phyloP scores from a whole-genome alignment of 2,888 invertebrate species.

The Coleophora flavipennella region DNA sequence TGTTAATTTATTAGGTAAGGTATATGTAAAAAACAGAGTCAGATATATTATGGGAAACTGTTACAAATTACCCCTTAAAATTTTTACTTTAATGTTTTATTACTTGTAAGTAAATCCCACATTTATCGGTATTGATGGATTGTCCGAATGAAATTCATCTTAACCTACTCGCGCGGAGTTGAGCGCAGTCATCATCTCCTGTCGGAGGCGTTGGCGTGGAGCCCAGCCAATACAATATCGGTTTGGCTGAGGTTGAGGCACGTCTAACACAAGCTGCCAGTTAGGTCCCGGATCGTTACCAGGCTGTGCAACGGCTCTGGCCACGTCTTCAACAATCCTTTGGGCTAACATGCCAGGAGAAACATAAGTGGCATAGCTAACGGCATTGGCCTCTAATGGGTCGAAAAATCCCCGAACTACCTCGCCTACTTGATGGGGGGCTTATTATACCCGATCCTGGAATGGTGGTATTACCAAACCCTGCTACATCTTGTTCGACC shows the following conservation, averaged over 20 bases:
- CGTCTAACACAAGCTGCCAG: neutral
- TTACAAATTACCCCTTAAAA: too few relatives aligned
- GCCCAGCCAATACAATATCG: neutral
- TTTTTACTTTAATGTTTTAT: too few relatives aligned
- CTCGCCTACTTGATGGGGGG: neutral
- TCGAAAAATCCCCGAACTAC: neutral
- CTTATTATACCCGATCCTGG: neutral
- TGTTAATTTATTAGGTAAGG: too few relatives aligned
- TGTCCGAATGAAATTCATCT: neutral
- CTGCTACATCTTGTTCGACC: neutral
- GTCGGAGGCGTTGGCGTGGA: neutral
- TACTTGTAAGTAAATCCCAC: too few relatives aligned
- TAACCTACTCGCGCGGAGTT: neutral
- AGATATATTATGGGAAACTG: too few relatives aligned
- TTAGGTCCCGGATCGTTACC: neutral
- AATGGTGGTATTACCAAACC: neutral
- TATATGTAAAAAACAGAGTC: too few relatives aligned
- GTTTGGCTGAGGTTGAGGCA: neutral
- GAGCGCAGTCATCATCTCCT: neutral
- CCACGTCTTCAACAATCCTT: neutral
- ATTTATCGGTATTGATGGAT: neutral
- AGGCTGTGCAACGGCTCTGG: neutral
- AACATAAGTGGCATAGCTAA: neutral
- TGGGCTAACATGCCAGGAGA: neutral
- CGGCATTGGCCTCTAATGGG: neutral